Percentiles rank a stretch among this genome's conserved stretches.
phyloP scores from a whole-genome alignment of 1,140 invertebrate species.

The Papilio polytes region DNA sequence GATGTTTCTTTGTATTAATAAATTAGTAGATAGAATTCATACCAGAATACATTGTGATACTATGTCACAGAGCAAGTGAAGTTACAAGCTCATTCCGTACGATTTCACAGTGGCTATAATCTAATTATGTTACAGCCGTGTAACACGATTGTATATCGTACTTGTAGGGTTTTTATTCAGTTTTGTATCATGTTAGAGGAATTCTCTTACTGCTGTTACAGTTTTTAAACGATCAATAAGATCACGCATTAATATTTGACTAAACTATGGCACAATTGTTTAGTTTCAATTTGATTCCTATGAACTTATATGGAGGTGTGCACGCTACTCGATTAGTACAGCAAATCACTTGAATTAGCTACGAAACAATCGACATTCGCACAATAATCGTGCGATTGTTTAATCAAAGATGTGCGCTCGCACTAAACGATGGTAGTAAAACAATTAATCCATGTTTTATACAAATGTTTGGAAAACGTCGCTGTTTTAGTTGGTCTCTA shows the following conservation, averaged over 20 bases:
- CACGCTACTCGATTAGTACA: too few relatives aligned
- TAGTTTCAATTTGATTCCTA: too few relatives aligned
- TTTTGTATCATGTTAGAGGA: background rate
- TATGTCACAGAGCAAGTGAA: background rate
- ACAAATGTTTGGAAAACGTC: background rate
- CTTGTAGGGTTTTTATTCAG: background rate
- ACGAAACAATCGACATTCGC: too few relatives aligned
- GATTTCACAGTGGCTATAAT: slow-evolving; percentile 3
- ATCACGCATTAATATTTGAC: too few relatives aligned
- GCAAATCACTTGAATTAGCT: too few relatives aligned
- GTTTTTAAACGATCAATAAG: too few relatives aligned
- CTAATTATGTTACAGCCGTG: background rate
- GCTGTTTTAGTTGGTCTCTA: background rate
- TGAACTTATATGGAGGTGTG: too few relatives aligned
- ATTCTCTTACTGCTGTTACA: too few relatives aligned
- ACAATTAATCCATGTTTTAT: background rate
- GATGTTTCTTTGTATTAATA: background rate
- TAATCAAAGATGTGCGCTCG: too few relatives aligned
- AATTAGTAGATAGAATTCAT: background rate
- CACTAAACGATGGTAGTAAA: background rate
- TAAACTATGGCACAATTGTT: too few relatives aligned
- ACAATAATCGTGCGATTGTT: too few relatives aligned
- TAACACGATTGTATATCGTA: slow-evolving; percentile 9
- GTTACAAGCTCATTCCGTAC: slow-evolving; percentile 13
- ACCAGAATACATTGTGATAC: background rate